A percentile compares a stretch with the other conserved stretches of the same genome.
These are phyloP conservation scores for Augochlorella aurata DNA, from an alignment of 2,888 invertebrate species.

Conservation along the genomic window DNA sequence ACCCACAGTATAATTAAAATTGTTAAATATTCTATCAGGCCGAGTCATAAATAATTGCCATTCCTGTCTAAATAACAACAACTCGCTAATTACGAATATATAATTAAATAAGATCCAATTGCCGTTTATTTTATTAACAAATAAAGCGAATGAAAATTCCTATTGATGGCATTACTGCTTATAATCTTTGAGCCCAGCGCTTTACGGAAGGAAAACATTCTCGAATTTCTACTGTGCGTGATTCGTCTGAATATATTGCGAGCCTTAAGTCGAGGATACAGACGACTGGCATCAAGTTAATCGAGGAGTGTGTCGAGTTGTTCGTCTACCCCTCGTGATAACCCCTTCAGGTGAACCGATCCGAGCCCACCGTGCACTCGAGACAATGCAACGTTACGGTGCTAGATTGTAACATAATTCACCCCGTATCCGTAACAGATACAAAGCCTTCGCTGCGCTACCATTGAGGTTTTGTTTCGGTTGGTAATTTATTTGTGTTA, in stretches of 20 bases:
- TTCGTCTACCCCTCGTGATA: neutral
- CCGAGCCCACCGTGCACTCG: neutral
- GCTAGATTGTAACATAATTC: constrained; percentile 8
- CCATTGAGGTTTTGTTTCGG: constrained; percentile 2
- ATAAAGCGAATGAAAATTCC: no score
- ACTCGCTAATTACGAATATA: no score
- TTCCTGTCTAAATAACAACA: no score
- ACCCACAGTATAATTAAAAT: no score
- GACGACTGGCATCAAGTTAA: constrained; percentile 8
- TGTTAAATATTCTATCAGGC: no score
- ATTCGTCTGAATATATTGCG: neutral
- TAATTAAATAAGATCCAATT: no score
- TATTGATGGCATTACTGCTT: no score
- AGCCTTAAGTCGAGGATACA: neutral
- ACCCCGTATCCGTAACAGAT: constrained; percentile 16
- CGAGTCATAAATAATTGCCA: no score
- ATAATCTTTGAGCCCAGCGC: no score
- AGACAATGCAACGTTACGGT: constrained; percentile 9
- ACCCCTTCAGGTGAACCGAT: neutral
- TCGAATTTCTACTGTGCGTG: neutral
- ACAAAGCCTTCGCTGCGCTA: neutral
- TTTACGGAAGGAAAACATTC: neutral
- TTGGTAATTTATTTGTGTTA: constrained; percentile 10
- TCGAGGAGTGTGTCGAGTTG: constrained; percentile 11
- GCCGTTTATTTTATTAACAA: no score